Evolutionary conservation across 2,888 invertebrate genomes (phyloP).

Genomic region (Griposia aprilina): DNA sequence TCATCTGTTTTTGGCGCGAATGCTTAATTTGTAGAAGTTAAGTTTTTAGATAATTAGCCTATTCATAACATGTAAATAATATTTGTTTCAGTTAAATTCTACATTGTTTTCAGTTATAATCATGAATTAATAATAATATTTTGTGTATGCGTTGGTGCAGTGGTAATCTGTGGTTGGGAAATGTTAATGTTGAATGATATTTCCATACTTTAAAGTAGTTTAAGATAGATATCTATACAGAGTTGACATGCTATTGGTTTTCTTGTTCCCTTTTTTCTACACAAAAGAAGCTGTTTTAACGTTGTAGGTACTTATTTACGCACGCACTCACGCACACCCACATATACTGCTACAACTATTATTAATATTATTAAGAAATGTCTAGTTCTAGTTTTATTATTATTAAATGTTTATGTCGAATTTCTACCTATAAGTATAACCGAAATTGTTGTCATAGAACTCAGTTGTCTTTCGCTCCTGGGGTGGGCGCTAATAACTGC

Average conservation of each 20-base stretch:
- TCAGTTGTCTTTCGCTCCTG: too few species aligned
- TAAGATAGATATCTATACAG: neutral
- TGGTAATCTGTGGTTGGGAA: neutral
- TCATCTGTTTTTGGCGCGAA: constrained; percentile 1
- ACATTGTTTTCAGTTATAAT: neutral
- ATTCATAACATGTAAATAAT: neutral
- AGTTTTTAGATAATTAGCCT: neutral
- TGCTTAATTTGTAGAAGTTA: neutral
- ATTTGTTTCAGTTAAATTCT: neutral
- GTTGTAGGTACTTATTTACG: neutral
- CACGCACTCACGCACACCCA: too few species aligned
- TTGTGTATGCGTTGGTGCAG: neutral
- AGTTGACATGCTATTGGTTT: neutral
- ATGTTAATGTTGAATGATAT: neutral
- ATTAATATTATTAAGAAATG: too few species aligned
- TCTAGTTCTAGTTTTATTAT: too few species aligned
- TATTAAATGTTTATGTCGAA: too few species aligned
- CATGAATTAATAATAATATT: neutral
- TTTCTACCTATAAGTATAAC: too few species aligned
- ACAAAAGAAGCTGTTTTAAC: neutral
- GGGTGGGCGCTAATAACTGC: too few species aligned
- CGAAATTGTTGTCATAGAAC: too few species aligned
- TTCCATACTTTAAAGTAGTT: neutral
- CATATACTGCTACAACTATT: too few species aligned
- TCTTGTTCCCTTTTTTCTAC: neutral